Evolutionary conservation across 2,797 vertebrate species (phyloP).

Genomic region (Otus scops): DNA sequence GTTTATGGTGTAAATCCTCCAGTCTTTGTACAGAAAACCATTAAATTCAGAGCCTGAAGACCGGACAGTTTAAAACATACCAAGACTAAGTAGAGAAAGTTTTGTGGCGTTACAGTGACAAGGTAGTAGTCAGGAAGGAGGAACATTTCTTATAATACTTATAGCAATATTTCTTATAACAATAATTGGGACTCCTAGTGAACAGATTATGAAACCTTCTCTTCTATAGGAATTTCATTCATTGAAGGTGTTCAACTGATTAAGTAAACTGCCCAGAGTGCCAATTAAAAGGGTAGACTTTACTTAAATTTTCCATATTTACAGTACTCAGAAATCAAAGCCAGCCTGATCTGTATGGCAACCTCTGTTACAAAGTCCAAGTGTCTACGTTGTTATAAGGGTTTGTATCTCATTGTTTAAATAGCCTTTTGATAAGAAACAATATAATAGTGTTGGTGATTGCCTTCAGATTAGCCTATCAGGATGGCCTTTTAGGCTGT

Average conservation of each 20-base stretch:
- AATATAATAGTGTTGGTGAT: conserved; percentile 63
- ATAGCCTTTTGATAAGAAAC: conserved; percentile 51
- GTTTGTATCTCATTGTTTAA: conserved; percentile 71
- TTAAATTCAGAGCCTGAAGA: background rate
- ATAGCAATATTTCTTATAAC: background rate
- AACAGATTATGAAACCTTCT: conserved; percentile 3
- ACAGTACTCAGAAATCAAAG: conserved; percentile 70
- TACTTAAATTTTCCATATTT: conserved; percentile 68
- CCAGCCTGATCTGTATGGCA: conserved; percentile 52
- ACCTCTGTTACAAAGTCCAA: conserved; percentile 63
- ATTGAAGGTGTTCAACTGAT: conserved; percentile 44
- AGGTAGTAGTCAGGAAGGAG: background rate
- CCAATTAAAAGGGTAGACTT: conserved; percentile 62
- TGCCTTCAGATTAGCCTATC: conserved; percentile 70
- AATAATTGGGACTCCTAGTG: background rate
- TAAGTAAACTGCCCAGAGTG: conserved; percentile 53
- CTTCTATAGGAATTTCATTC: conserved; percentile 44
- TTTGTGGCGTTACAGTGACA: background rate
- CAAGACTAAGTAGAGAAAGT: background rate
- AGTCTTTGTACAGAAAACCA: background rate
- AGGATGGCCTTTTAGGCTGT: conserved; percentile 63
- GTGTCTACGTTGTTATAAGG: conserved; percentile 64
- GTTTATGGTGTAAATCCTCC: background rate
- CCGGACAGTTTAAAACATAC: background rate
- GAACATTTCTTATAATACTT: background rate